phyloP scores from a whole-genome alignment of 2,797 vertebrate genomes.

The Propithecus deckenii region DNA sequence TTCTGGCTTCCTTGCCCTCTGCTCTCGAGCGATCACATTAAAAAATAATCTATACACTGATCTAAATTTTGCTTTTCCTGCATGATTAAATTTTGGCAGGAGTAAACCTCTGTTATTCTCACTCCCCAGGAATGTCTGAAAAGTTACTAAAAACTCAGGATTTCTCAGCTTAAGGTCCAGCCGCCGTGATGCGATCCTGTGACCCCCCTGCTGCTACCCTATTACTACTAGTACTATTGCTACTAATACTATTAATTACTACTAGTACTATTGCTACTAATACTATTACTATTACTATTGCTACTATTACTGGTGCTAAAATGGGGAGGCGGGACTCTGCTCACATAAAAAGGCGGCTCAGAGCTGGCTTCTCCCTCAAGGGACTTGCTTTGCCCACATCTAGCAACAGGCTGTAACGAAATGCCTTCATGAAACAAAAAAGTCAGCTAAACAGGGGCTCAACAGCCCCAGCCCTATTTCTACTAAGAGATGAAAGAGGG shows the following conservation, averaged over 20 bases:
- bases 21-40: constrained; percentile 80
- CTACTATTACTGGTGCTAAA: neutral
- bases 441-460: neutral
- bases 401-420: constrained; percentile 52
- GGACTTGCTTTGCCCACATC: constrained; percentile 30
- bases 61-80: constrained; percentile 86
- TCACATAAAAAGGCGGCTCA: constrained; percentile 18
- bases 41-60: constrained; percentile 85
- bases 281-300: no score
- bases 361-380: neutral
- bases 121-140: constrained; percentile 82
- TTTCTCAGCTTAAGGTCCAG: constrained; percentile 75
- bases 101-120: constrained; percentile 76
- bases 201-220: neutral
- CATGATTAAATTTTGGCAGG: constrained; percentile 86
- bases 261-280: neutral
- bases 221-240: neutral
- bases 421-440: constrained; percentile 48
- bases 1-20: constrained; percentile 77
- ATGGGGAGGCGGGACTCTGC: neutral
- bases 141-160: constrained; percentile 79
- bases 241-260: neutral
- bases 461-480: neutral
- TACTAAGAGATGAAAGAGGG: constrained; percentile 39
- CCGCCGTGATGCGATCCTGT: neutral